Conservation (phyloP, 2,797 vertebrate species). For the Alca torda region DNA sequence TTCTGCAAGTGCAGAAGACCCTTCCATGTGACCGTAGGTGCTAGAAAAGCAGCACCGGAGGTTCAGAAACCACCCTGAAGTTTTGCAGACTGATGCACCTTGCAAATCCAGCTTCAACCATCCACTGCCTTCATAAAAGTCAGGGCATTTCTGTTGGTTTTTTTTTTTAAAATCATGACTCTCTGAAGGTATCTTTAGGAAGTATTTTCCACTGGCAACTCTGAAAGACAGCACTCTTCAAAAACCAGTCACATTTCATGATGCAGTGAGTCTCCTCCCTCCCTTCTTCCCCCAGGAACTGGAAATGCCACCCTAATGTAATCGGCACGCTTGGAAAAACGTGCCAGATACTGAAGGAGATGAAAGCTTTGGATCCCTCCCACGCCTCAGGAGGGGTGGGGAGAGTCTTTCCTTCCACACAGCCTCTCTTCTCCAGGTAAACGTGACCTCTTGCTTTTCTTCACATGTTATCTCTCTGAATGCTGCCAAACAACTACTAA, state of each 20-base stretch:
- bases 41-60: not conserved
- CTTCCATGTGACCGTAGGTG: not conserved
- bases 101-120: not conserved
- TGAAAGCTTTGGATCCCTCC: not conserved
- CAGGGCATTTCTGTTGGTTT: not conserved
- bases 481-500: not conserved
- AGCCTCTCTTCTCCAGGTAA: not conserved
- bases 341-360: not conserved
- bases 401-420: not conserved
- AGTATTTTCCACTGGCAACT: not conserved
- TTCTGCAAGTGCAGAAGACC: not conserved
- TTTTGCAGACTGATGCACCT: not conserved
- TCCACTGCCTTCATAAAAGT: not conserved
- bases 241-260: not conserved
- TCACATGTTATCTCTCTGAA: not conserved
- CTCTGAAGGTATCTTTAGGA: not conserved
- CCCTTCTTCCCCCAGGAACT: not conserved
- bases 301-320: not conserved
- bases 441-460: not conserved
- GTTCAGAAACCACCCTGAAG: not conserved
- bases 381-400: not conserved
- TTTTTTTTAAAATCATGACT: not conserved
- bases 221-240: not conserved
- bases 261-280: not conserved
- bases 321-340: not conserved